Base-by-base conservation (phyloP, 2,888 invertebrate genomes). In the Lamproptera curius region DNA sequence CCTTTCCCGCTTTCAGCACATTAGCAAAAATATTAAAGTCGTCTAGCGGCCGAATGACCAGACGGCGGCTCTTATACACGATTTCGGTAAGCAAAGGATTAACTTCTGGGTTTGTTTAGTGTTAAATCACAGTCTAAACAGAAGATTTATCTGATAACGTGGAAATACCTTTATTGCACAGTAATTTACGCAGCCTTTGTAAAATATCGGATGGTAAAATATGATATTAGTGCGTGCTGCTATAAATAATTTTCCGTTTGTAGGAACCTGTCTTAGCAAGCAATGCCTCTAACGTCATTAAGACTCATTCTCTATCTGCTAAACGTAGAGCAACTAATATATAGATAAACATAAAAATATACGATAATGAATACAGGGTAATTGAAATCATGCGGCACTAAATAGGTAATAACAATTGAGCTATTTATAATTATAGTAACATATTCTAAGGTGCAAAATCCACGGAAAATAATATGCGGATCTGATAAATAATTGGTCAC, bases 91-190 rank as follows among this genome's bases (percentile, higher is more conserved):
- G 41, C 55, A 42, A 65, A 63, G 67, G 76, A 65, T 74, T 75
- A 74, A 60, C 59, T 50, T 46, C 50, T 52, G 26, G 57, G 72
- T 68, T 75, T 73, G 73, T 75, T 73, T 74, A 59, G 76, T 67
- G 63, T 64, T 67, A 66, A 65, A 54, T 59, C 62, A 64, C 62
- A 70, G 65, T 72, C 61, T 69, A 73, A 73, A 76, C 75, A 75
- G 66, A 59, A 69, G 73, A 72, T 74, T 77, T 69, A 62, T 59
- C 55, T 65, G 74, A 80, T 80, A 77, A 75, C 58, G 57, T 50
- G 54, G 57, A 68, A 69, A 65, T 74, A 73, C 61, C 65, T 69
- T 68, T 64, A 59, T 71, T 74, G 65, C 64, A 65, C 65, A 64
- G 69, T 67, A 63, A 70, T 73, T 69, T 70, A 69, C 69, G 65